Evolutionary conservation across 2,113 vertebrate species (phyloP).

Genomic region (Nothobranchius furzeri): DNA sequence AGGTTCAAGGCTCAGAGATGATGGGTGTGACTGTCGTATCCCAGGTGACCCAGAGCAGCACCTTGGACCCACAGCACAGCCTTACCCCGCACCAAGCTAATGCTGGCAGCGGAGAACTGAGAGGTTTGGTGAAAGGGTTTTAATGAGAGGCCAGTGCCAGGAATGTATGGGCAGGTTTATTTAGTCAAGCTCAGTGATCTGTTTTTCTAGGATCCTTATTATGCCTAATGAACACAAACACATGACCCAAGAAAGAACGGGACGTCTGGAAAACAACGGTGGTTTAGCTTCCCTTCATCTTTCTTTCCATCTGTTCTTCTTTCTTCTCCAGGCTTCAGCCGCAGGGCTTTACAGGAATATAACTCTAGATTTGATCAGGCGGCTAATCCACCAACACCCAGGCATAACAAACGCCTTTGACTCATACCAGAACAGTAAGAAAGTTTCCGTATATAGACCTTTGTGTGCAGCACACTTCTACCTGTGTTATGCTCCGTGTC

Average conservation of each 20-base stretch:
- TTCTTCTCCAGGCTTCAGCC: constrained; percentile 7
- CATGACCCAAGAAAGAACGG: constrained; percentile 33
- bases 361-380: constrained; percentile 49
- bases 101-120: constrained; percentile 55
- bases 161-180: constrained; percentile 73
- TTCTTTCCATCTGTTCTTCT: constrained; percentile 17
- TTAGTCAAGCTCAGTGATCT: constrained; percentile 72
- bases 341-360: constrained; percentile 21
- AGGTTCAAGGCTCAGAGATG: constrained; percentile 25
- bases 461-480: constrained; percentile 33
- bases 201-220: constrained; percentile 74
- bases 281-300: constrained; percentile 38
- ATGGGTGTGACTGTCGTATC: constrained; percentile 15
- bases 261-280: constrained; percentile 62
- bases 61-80: constrained; percentile 7
- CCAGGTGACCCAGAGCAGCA: constrained; percentile 42
- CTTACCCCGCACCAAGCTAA: constrained; percentile 31
- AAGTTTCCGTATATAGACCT: background rate
- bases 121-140: constrained; percentile 42
- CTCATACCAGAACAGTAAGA: constrained; percentile 11
- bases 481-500: constrained; percentile 45
- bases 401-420: constrained; percentile 38
- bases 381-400: constrained; percentile 40
- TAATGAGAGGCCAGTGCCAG: constrained; percentile 73
- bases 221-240: constrained; percentile 75